Evolutionary conservation across 2,888 invertebrate species (phyloP).

Genomic region (Hypomecis atomaria): DNA sequence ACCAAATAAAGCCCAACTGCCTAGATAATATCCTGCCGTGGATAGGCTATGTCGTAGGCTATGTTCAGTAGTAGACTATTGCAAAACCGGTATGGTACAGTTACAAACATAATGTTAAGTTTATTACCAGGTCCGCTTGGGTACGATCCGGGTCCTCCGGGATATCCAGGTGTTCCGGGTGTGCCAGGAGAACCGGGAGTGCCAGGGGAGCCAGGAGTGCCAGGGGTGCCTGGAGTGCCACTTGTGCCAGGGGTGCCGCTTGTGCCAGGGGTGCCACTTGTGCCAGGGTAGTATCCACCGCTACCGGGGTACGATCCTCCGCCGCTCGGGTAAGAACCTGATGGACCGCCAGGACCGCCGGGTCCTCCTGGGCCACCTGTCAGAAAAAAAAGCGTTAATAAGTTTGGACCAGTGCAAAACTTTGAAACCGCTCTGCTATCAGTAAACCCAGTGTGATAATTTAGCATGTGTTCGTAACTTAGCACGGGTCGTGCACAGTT

Average conservation of each 20-base stretch:
- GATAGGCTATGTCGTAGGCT: no score
- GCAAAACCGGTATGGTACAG: not conserved
- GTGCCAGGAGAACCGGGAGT: slow-evolving; percentile 20
- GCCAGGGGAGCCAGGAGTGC: slow-evolving; percentile 47
- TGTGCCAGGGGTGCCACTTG: slow-evolving; percentile 55
- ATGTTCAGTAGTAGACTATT: no score
- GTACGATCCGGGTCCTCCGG: slow-evolving; percentile 37
- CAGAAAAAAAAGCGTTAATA: not conserved
- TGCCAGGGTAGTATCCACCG: slow-evolving; percentile 42
- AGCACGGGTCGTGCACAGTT: no score
- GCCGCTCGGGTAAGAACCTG: slow-evolving; percentile 30
- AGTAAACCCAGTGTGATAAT: no score
- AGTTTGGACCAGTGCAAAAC: no score
- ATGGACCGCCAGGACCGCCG: slow-evolving; percentile 46
- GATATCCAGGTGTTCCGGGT: slow-evolving; percentile 22
- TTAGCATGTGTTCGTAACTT: no score
- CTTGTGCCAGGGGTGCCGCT: slow-evolving; percentile 55
- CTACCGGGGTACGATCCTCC: slow-evolving; percentile 39
- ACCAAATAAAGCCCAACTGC: no score
- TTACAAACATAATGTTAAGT: not conserved
- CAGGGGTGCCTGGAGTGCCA: slow-evolving; percentile 52
- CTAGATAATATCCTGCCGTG: no score
- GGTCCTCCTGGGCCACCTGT: slow-evolving; percentile 44
- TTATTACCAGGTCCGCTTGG: slow-evolving; percentile 22
- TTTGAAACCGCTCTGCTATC: no score